Evolutionary conservation across 2,797 vertebrate species (phyloP), one percentile per base, ranked within the genome.

Genomic region (Sternarchorhynchus goeldii): DNA sequence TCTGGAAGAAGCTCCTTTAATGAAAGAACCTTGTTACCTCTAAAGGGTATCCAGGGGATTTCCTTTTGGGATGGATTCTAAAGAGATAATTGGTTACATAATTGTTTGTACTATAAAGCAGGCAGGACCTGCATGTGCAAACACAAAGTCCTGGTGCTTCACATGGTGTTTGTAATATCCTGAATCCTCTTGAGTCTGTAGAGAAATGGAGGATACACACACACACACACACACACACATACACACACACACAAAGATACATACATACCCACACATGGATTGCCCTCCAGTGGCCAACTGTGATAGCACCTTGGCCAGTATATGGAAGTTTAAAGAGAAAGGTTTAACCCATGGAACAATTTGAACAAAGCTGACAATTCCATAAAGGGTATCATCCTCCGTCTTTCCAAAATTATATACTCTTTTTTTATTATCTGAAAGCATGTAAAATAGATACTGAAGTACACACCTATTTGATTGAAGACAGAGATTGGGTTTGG

Each of bases 201-300:
- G 36, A 66, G 41, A 68, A 12, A 21, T 41, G 14, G 21, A 53
- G 39, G 45, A 31, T 25, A 60, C 14, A 62, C 45, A 65, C 60
- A 68, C 66, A 55, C 45, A 32, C 21, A 68, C 65, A 25, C 12
- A 45, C 32, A 68, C 5, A 50, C 41, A 45, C 3, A 45, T 12
- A 45, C 41, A 45, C 45, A 41, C 39, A 41, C 4, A 41, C 39
- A 41, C 39, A 41, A 6, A 41, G 4, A 50, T 12, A 50, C 45
- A 50, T 12, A 50, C 45, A 50, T 12, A 50, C 66, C 57, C 7
- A 45, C 55, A 75, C 56, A 69, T 31, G 45, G 88, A 88, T 89
- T 90, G 90, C 90, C 92, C 91, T 90, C 90, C 90, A 91, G 91
- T 90, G 90, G 91, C 32, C 86, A 55, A 80, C 6, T 78, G 72